These are phyloP conservation scores for Nycticryphes semicollaris DNA, from an alignment of 2,113 vertebrate species.

Conservation along the genomic window DNA sequence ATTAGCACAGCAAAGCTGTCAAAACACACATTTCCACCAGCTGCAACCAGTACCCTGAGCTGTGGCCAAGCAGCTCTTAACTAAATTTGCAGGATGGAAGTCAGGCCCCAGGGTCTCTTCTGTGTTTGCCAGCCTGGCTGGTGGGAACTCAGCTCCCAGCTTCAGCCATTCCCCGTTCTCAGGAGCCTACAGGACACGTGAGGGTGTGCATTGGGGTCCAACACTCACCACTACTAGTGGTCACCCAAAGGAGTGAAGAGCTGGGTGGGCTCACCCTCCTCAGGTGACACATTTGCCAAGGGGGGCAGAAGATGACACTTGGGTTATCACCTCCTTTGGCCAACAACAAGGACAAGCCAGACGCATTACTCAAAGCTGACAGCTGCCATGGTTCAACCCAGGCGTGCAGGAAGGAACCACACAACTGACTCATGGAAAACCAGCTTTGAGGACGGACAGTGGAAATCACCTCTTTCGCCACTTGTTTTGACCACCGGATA, in stretches of 20 bases:
- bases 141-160: background rate
- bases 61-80: background rate
- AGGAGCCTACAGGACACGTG: accelerated
- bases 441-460: background rate
- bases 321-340: background rate
- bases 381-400: background rate
- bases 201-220: accelerated
- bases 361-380: accelerated
- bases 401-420: background rate
- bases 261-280: background rate
- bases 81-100: background rate
- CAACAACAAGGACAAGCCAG: background rate
- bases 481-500: background rate
- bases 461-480: background rate
- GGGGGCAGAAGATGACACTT: accelerated
- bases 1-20: background rate
- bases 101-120: background rate
- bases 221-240: background rate
- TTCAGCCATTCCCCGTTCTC: background rate
- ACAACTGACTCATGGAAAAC: background rate
- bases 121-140: background rate
- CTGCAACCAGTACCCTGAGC: background rate
- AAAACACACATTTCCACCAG: background rate
- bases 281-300: accelerated
- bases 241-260: background rate